Base-by-base conservation (phyloP, 2,113 vertebrate genomes). In the Ageneiosus marmoratus region DNA sequence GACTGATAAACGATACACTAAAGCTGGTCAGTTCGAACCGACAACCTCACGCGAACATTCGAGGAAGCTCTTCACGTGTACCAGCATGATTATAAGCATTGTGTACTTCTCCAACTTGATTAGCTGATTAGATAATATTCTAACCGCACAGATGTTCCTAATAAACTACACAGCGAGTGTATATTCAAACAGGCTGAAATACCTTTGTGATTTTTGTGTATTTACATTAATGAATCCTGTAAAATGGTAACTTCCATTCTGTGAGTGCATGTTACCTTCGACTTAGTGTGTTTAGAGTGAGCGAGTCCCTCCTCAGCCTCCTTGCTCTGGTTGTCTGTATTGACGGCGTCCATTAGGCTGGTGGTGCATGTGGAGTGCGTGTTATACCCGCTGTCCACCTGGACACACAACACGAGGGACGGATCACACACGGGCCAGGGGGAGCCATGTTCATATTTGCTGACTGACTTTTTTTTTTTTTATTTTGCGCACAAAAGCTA, bases 371-470 rank as follows among this genome's bases (percentile, higher is more conserved):
- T 94, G 20, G 93, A 96, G 83, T 97, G 95, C 46, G 97, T 98
- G 88, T 95, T 96, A 87, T 99, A 99, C 34, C 97, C 98, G 82
- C 98, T 99, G 89, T 99, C 97, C 94, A 98, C 96, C 98, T 99
- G 86, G 83, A 85, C 41, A 81, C 34, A 84, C 22, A 79, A 83
- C 83, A 87, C 5, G 51, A 79, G 48, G 69, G 60, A 79, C n/a
- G 37, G 58, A 79, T 79, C 41, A 79, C 3, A 32, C 56, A 4
- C 15, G 15, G 24, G 41, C 41, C 34, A 51, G 7, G 7, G 73
- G 12, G 3, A 32, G 3, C 4, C 72, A 53, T 27, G 16, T 50
- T 24, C 24, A 72, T 4, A 22, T 41, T 44, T 69, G 69, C 24
- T 69, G 37, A 34, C 62, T 18, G 37, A 41, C 34, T 0, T 41